A percentile compares a stretch with the other conserved stretches of the same genome.
These are phyloP conservation scores for Eremobia ochroleuca DNA, from an alignment of 2,888 invertebrate species.

Conservation along the genomic window DNA sequence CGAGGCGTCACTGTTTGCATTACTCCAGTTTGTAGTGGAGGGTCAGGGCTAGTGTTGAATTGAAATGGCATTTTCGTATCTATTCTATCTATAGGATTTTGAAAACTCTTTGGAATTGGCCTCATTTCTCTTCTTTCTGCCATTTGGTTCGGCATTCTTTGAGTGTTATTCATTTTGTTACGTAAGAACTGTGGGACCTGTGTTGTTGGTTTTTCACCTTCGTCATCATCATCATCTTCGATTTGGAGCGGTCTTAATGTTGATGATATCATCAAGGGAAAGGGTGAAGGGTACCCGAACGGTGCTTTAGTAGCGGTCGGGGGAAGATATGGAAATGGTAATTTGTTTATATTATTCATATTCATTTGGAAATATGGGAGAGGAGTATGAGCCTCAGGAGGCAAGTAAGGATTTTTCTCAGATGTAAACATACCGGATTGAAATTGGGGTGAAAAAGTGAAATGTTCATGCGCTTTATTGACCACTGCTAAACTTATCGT, in stretches of 20 bases:
- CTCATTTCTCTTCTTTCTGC: conserved; percentile 77
- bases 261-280: conserved; percentile 80
- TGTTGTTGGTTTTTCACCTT: conserved; percentile 69
- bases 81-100: conserved; percentile 82
- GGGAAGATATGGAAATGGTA: conserved; percentile 83
- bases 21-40: conserved; percentile 58
- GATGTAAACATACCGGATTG: conserved; percentile 78
- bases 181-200: conserved; percentile 53
- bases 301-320: conserved; percentile 82
- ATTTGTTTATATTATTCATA: conserved; percentile 81
- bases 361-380: conserved; percentile 83
- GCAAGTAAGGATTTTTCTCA: conserved; percentile 84
- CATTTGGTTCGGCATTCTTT: conserved; percentile 65
- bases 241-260: conserved; percentile 76
- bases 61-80: conserved; percentile 78
- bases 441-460: conserved; percentile 82
- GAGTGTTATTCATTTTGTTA: conserved; percentile 73
- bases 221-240: conserved; percentile 76
- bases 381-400: conserved; percentile 84
- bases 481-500: conserved; percentile 74
- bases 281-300: conserved; percentile 79
- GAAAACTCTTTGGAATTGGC: conserved; percentile 72
- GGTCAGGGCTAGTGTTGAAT: conserved; percentile 66
- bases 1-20: conserved; percentile 77
- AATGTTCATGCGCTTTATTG: conserved; percentile 79